Evolutionary conservation across 2,888 invertebrate genomes (phyloP).

Genomic region (Allacma fusca): DNA sequence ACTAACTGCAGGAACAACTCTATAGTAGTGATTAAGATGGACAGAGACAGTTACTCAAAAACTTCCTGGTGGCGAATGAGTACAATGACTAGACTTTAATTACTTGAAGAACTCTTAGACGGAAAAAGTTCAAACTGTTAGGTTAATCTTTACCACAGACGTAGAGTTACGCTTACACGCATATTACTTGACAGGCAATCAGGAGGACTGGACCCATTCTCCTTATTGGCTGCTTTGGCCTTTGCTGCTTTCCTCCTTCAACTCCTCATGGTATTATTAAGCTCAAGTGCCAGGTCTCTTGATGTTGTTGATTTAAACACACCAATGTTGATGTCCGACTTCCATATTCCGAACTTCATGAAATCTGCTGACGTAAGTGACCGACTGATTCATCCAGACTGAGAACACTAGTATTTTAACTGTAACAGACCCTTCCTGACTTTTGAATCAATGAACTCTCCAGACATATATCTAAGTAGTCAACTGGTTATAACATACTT

Average conservation of each 20-base stretch:
- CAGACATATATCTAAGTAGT: too few relatives aligned
- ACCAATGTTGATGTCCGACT: constrained; percentile 60
- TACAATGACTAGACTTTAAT: too few relatives aligned
- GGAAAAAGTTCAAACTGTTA: neutral
- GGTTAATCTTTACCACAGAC: neutral
- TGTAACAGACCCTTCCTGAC: neutral
- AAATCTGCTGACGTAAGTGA: constrained; percentile 60
- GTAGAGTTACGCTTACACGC: neutral
- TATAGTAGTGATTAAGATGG: too few relatives aligned
- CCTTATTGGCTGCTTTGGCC: constrained; percentile 60
- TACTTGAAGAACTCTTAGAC: neutral
- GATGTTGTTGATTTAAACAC: constrained; percentile 61
- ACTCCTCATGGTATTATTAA: constrained; percentile 59
- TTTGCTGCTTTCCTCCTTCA: constrained; percentile 61
- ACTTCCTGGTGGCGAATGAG: too few relatives aligned
- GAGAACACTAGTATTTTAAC: neutral
- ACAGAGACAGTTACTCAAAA: too few relatives aligned
- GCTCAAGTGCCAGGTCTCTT: constrained; percentile 60
- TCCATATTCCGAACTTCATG: constrained; percentile 60
- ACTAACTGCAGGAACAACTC: too few relatives aligned
- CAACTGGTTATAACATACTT: too few relatives aligned
- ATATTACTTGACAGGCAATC: constrained; percentile 22
- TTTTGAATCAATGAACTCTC: constrained; percentile 7
- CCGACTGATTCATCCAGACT: neutral
- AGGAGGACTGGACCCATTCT: constrained; percentile 59